A percentile compares a stretch with the other conserved stretches of the same genome.
These are phyloP conservation scores for Caenorhabditis sulstoni DNA, from an alignment of 2,888 invertebrate genomes.

Conservation along the genomic window DNA sequence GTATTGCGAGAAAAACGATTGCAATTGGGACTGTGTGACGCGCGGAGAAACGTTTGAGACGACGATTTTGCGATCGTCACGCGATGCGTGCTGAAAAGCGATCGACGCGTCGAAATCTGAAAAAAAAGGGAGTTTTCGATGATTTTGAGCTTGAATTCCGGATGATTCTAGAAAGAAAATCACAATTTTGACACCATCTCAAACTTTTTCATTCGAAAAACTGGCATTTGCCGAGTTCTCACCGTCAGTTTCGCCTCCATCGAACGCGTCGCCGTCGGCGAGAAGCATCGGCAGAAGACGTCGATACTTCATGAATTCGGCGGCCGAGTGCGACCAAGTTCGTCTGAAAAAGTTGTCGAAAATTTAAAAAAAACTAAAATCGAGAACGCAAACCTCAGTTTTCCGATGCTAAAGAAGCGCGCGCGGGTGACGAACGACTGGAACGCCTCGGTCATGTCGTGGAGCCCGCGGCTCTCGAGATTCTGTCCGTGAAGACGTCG, in stretches of 20 bases:
- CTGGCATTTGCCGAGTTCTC: too few species aligned
- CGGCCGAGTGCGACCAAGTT: slow-evolving; percentile 81
- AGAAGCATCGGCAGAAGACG: slow-evolving; percentile 80
- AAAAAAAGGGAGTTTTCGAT: neutral
- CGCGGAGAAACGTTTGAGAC: slow-evolving; percentile 78
- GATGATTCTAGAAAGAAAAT: neutral
- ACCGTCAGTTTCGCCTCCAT: slow-evolving; percentile 74
- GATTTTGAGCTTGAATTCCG: neutral
- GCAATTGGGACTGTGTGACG: slow-evolving; percentile 78
- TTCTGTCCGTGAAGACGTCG: slow-evolving; percentile 80
- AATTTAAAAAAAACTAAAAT: neutral
- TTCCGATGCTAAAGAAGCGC: slow-evolving; percentile 79
- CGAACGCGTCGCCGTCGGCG: slow-evolving; percentile 75
- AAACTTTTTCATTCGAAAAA: too few species aligned
- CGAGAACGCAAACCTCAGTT: slow-evolving; percentile 70
- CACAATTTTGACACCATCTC: neutral
- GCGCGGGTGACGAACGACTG: slow-evolving; percentile 80
- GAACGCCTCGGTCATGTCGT: slow-evolving; percentile 80
- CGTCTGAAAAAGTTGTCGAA: slow-evolving; percentile 68
- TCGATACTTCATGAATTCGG: slow-evolving; percentile 81
- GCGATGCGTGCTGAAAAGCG: slow-evolving; percentile 66
- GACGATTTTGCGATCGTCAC: slow-evolving; percentile 71
- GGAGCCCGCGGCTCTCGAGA: slow-evolving; percentile 79
- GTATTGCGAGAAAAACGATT: slow-evolving; percentile 80
- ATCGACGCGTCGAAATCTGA: slow-evolving; percentile 73